Evolutionary conservation across 2,797 vertebrate species (phyloP).

Genomic region (Meriones psammophilus): DNA sequence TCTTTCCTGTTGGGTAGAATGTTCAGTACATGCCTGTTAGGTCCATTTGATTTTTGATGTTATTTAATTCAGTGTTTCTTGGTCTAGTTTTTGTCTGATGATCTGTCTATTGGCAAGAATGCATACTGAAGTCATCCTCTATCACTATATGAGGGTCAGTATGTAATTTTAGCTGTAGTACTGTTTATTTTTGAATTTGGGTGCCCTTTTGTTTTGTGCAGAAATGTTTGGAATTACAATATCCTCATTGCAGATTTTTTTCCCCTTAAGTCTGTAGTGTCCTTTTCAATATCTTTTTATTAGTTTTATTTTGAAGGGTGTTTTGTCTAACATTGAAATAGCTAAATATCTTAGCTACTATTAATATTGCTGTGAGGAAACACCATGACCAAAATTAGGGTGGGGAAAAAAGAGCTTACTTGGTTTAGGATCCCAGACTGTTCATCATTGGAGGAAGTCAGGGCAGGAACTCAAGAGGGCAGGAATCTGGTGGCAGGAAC

Average conservation of each 20-base stretch:
- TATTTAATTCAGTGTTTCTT: background rate
- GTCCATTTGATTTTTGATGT: too few species aligned
- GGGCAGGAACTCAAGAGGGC: too few species aligned
- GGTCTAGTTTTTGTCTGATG: background rate
- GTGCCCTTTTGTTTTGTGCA: background rate
- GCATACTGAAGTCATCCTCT: background rate
- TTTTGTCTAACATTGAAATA: background rate
- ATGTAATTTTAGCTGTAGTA: too few species aligned
- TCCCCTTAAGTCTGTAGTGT: background rate
- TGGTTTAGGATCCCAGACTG: too few species aligned
- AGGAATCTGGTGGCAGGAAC: too few species aligned
- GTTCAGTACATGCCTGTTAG: too few species aligned
- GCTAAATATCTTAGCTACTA: too few species aligned
- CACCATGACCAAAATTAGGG: background rate
- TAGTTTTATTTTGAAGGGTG: background rate
- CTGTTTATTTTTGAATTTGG: background rate
- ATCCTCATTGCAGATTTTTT: background rate
- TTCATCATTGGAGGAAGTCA: too few species aligned
- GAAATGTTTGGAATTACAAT: background rate
- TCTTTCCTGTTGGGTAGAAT: too few species aligned
- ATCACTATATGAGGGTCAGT: too few species aligned
- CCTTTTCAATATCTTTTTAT: background rate
- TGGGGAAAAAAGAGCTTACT: too few species aligned
- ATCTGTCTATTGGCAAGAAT: background rate
- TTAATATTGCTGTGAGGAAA: background rate